Percentiles rank a stretch among this genome's conserved stretches.
Conservation (phyloP, 2,113 vertebrate genomes). For the Chaetodon trifascialis region DNA sequence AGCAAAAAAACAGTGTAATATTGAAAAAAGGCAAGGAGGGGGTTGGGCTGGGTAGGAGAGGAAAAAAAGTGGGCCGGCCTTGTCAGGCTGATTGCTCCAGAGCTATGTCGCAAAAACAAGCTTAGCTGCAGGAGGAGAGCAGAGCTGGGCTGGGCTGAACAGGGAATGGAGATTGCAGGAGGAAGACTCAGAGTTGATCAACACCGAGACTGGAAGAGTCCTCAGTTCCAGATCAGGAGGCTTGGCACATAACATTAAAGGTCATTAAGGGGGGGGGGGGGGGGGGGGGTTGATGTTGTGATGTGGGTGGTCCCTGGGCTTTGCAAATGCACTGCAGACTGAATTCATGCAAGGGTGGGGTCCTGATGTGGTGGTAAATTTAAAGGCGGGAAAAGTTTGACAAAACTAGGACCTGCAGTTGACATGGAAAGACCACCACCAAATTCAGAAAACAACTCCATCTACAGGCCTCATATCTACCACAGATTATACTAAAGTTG, state of each 20-base stretch:
- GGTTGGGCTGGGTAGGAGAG: conserved; percentile 66
- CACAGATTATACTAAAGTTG: not conserved
- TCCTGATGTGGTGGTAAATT: not conserved
- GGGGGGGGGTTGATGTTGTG: conserved; percentile 23
- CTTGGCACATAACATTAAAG: conserved; percentile 65
- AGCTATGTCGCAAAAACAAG: conserved; percentile 84
- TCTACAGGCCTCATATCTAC: too few species aligned
- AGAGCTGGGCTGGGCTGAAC: conserved; percentile 73
- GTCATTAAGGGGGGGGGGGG: conserved; percentile 51
- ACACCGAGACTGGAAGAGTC: conserved; percentile 61
- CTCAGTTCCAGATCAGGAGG: conserved; percentile 60
- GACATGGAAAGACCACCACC: not conserved
- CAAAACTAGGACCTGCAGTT: not conserved
- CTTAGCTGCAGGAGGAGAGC: conserved; percentile 79
- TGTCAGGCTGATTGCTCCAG: conserved; percentile 81
- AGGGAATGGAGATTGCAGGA: conserved; percentile 47
- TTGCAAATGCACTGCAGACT: conserved; percentile 20
- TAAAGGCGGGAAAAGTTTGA: conserved; percentile 11
- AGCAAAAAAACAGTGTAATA: conserved; percentile 54
- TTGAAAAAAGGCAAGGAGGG: conserved; percentile 59
- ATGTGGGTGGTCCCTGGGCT: conserved; percentile 64
- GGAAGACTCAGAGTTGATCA: conserved; percentile 41
- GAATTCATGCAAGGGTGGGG: conserved; percentile 35
- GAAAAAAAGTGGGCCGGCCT: conserved; percentile 75
- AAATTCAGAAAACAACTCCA: not conserved